Evolutionary conservation across 2,797 vertebrate species (phyloP), one percentile per base, ranked within the genome.

Genomic region (Buceros bicornis): DNA sequence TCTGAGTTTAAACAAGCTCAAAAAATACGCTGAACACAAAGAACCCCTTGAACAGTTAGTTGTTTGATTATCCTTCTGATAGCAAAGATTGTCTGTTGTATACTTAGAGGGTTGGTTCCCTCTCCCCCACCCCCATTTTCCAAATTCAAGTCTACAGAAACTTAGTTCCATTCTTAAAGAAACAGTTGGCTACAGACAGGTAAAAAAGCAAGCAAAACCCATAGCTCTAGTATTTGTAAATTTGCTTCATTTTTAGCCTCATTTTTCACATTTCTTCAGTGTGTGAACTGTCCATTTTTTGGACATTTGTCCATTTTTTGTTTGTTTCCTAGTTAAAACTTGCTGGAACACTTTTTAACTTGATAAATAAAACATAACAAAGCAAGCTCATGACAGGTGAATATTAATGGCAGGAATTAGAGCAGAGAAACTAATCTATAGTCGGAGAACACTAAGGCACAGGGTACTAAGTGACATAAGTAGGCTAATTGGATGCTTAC

Each of bases 401-500:
- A 96, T 96, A 93, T 95, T 94, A 94, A 90, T 91, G 62, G 28
- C n/a, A 96, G n/a, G 58, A 94, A 90, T 72, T 87, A 70, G 79
- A 92, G 66, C 70, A 83, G 72, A 79, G 84, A 92, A 96, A 78
- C 72, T 65, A 65, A 83, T 96, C 89, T 95, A 65, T 16, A 96
- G 96, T 93, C 92, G 90, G 62, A 69, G 50, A 86, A 84, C 40
- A 62, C 35, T 37, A n/a, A 88, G 79, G 51, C 22, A 88, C 19
- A 60, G 60, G 62, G 65, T 48, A 70, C 40, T 88, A 90, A 96
- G 76, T 96, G 96, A 96, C 93, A 84, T 79, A 97, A 96, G 70
- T 94, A 95, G 85, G 96, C 62, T 96, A 96, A 96, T 90, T 94
- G 89, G 66, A 96, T 93, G 80, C 82, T 91, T 91, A 76, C 40